Evolutionary conservation across 23 tunicate species (phyloP).

Genomic region (Oikopleura dioica): DNA sequence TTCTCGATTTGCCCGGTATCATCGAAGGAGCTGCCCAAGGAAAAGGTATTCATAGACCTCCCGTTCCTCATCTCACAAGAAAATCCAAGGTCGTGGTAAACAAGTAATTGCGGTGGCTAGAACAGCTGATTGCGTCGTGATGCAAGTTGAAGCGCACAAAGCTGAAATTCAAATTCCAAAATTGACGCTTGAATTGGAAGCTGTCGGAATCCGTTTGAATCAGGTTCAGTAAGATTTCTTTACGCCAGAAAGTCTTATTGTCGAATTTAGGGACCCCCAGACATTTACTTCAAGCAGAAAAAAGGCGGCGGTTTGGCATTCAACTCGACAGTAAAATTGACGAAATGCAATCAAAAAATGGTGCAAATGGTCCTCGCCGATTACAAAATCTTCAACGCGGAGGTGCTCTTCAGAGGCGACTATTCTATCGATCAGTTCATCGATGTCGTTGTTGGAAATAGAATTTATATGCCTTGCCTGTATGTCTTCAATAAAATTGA

Average conservation of each 20-base stretch:
- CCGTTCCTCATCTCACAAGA: too few species aligned
- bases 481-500: constrained; percentile 98
- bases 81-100: constrained; percentile 85
- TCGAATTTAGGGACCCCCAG: constrained; percentile 29
- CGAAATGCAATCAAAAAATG: constrained; percentile 78
- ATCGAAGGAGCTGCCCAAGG: constrained; percentile 98
- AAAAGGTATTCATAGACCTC: too few species aligned
- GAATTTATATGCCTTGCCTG: constrained; percentile 93
- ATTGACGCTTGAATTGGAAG: constrained; percentile 63
- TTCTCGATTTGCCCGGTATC: constrained; percentile 93
- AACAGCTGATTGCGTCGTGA: constrained; percentile 84
- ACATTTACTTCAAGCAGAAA: constrained; percentile 75
- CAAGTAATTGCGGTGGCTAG: constrained; percentile 88
- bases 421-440: constrained; percentile 72
- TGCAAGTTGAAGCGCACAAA: constrained; percentile 84
- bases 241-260: not conserved
- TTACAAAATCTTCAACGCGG: constrained; percentile 93
- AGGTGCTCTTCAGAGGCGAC: constrained; percentile 82
- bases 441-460: constrained; percentile 91
- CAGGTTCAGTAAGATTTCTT: constrained; percentile 13
- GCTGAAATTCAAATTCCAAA: constrained; percentile 65
- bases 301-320: constrained; percentile 93
- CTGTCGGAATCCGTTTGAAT: constrained; percentile 86
- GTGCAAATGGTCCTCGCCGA: constrained; percentile 81
- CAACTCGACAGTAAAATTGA: constrained; percentile 53